Base-by-base conservation (phyloP, 2,113 vertebrate species). In the Corydoras sp. region DNA sequence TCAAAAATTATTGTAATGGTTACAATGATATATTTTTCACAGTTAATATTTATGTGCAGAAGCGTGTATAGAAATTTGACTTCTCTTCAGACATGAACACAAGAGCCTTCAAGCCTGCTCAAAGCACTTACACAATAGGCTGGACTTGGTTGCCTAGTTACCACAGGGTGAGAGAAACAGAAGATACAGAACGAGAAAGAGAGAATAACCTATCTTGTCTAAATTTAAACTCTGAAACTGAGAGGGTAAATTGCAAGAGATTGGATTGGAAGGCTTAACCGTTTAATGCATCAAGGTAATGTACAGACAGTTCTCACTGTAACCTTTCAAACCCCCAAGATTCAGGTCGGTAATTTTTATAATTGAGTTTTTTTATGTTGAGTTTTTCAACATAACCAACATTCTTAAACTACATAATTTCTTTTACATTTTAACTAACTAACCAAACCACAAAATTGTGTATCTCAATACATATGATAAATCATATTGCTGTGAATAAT, bases 141-240 rank as follows among this genome's bases (percentile, higher is more conserved):
- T 60, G 53, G 12, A 62, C 58, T 61, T 7, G 58, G 76, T 78
- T 78, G 76, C 76, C 76, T 78, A 71, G 76, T 15, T 78, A 78
- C 76, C 50, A 76, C 24, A n/a, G 64, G 56, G 54, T 63, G 49
- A 62, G 56, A 66, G 55, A 61, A 56, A 50, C 31, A 69, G 61
- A 30, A 64, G 60, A 49, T 30, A 67, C 66, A 58, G 54, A 35
- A 35, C 58, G 64, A 51, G 49, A 65, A 60, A 62, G 67, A 65
- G 68, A 61, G 72, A 72, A 56, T 68, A 72, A 71, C 72, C 72
- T 72, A 49, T 63, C 53, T 68, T 58, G 55, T 68, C 76, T 78
- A 74, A 78, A 75, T 78, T 75, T 78, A 78, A 78, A 62, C 72
- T 68, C 72, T 74, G 63, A 71, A 32, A 71, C 62, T 67, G 53